Evolutionary conservation across 2,888 invertebrate species (phyloP).

Genomic region (Tenthredo livida): DNA sequence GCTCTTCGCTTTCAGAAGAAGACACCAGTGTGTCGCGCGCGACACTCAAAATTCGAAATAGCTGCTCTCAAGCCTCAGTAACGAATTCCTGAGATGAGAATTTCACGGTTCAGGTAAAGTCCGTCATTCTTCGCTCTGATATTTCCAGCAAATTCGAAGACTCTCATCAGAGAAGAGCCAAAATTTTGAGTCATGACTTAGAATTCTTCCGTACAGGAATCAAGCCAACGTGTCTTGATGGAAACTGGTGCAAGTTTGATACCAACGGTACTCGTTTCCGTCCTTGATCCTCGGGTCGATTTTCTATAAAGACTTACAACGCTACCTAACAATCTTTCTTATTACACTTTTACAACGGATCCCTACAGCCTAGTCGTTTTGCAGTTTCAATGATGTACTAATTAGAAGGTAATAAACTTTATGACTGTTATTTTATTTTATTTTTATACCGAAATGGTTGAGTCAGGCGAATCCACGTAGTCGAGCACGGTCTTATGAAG

Average conservation of each 20-base stretch:
- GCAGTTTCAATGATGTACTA: constrained; percentile 57
- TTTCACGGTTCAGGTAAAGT: background rate
- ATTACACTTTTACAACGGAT: constrained; percentile 53
- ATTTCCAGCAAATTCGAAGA: background rate
- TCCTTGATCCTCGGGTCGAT: background rate
- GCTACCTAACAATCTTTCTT: constrained; percentile 44
- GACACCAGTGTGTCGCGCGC: constrained; percentile 42
- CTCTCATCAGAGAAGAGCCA: background rate
- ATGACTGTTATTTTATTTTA: constrained; percentile 41
- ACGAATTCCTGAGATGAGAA: constrained; percentile 22
- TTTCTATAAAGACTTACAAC: constrained; percentile 27
- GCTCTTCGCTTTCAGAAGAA: constrained; percentile 40
- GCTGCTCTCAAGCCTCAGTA: constrained; percentile 37
- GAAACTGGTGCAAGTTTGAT: background rate
- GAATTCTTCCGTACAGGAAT: background rate
- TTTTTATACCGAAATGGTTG: constrained; percentile 55
- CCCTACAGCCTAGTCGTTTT: constrained; percentile 31
- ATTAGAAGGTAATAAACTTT: constrained; percentile 59
- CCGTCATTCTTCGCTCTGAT: background rate
- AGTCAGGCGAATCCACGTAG: constrained; percentile 60
- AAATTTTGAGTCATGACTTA: too few relatives aligned
- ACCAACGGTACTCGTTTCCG: background rate
- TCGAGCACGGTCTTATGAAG: constrained; percentile 52
- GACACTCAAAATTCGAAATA: constrained; percentile 39
- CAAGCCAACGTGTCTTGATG: background rate